Percentiles rank a stretch among this genome's conserved stretches.
Evolutionary conservation across 2,113 vertebrate genomes (phyloP).

Genomic region (Cephalopholis sonnerati): DNA sequence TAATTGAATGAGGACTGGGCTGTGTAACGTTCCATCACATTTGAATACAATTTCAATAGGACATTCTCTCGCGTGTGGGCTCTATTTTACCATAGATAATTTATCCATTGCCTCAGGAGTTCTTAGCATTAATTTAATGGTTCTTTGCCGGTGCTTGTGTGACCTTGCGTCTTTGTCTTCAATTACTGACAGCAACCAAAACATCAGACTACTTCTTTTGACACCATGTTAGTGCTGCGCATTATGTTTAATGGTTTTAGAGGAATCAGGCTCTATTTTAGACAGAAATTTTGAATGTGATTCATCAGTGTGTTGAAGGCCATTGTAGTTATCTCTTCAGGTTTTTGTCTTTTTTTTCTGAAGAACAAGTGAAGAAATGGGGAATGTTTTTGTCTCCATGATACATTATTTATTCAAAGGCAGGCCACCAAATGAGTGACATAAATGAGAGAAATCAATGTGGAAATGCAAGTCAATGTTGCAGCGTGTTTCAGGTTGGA

Average conservation of each 20-base stretch:
- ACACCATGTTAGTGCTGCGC: conserved; percentile 3
- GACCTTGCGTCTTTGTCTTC: conserved; percentile 60
- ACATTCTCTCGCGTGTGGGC: conserved; percentile 31
- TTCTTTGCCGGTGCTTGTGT: conserved; percentile 51
- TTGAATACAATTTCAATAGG: conserved; percentile 70
- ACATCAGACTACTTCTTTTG: conserved; percentile 40
- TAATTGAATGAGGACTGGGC: conserved; percentile 65
- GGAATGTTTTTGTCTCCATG: background rate
- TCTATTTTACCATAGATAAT: conserved; percentile 63
- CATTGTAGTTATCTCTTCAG: background rate
- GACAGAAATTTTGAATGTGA: background rate
- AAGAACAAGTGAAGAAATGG: background rate
- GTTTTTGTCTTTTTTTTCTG: background rate
- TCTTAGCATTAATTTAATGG: conserved; percentile 60
- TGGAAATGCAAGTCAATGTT: background rate
- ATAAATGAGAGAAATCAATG: background rate
- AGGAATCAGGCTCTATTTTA: background rate
- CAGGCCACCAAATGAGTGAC: background rate
- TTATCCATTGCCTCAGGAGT: conserved; percentile 49
- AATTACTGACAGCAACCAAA: conserved; percentile 59
- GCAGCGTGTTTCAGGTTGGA: background rate
- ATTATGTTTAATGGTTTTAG: conserved; percentile 26
- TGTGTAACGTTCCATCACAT: conserved; percentile 60
- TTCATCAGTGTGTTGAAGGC: background rate
- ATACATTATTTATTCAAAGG: conserved; percentile 13